Evolutionary conservation across 2,113 vertebrate genomes (phyloP).

Genomic region (Gadus macrocephalus): DNA sequence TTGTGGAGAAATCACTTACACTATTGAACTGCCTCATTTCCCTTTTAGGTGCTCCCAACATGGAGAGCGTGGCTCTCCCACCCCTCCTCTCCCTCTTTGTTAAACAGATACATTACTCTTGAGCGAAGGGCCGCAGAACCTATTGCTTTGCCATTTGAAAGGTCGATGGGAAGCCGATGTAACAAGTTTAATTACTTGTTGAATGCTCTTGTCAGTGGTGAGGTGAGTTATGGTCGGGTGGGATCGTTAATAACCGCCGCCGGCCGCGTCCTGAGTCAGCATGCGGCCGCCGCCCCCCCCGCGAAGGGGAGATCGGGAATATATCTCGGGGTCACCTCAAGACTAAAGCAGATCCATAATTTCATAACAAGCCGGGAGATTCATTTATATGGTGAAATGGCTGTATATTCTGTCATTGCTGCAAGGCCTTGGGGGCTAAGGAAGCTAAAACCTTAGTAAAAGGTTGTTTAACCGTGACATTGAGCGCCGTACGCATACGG

Average conservation of each 20-base stretch:
- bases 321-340: too few species aligned
- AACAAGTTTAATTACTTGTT: conserved; percentile 40
- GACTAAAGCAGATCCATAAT: neutral
- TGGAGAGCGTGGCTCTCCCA: neutral
- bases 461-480: neutral
- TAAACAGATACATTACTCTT: conserved; percentile 28
- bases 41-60: conserved; percentile 2
- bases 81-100: neutral
- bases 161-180: conserved; percentile 27
- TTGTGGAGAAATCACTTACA: neutral
- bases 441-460: neutral
- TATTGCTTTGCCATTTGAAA: conserved; percentile 40
- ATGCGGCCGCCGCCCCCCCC: neutral
- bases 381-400: too few species aligned
- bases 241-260: conserved; percentile 18
- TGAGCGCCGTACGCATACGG: neutral
- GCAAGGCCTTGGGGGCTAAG: neutral
- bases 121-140: conserved; percentile 22
- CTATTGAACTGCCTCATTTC: neutral
- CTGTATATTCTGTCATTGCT: neutral
- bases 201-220: conserved; percentile 17
- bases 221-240: conserved; percentile 24
- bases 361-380: neutral
- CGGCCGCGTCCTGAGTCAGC: neutral
- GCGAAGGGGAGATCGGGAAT: neutral